Conservation (phyloP, 2,888 invertebrate species). For the Parthenolecanium corni region DNA sequence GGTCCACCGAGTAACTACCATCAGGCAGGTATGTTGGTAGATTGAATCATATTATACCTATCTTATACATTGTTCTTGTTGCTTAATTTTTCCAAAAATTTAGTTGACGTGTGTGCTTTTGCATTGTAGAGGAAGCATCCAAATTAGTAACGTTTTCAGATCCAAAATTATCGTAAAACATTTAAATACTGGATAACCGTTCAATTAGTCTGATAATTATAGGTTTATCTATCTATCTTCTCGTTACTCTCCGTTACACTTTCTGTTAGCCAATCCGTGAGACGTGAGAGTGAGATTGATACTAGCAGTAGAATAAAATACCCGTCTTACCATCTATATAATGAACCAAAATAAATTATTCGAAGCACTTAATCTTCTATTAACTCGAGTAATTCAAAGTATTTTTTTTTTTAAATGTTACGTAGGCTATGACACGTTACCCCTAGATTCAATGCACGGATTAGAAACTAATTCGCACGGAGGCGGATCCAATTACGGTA, state of each 20-base stretch:
- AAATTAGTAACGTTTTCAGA: too few species aligned
- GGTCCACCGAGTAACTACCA: conserved; percentile 7
- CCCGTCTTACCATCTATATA: not conserved
- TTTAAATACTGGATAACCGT: too few species aligned
- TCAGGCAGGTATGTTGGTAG: conserved; percentile 10
- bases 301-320: too few species aligned
- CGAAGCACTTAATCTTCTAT: not conserved
- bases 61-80: not conserved
- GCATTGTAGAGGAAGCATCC: not conserved
- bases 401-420: too few species aligned
- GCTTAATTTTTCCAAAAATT: too few species aligned
- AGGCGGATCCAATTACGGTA: conserved; percentile 46
- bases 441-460: conserved; percentile 93
- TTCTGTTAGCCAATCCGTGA: too few species aligned
- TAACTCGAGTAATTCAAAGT: too few species aligned
- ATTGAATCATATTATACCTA: not conserved
- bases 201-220: too few species aligned
- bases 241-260: too few species aligned
- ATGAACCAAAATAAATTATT: not conserved
- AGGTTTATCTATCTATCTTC: too few species aligned
- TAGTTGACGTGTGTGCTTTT: not conserved
- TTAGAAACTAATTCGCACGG: conserved; percentile 65
- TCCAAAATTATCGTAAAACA: too few species aligned
- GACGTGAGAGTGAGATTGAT: too few species aligned
- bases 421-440: conserved; percentile 87